These are phyloP conservation scores for Ceratina japonica DNA, from an alignment of 1,140 invertebrate genomes.

Conservation along the genomic window DNA sequence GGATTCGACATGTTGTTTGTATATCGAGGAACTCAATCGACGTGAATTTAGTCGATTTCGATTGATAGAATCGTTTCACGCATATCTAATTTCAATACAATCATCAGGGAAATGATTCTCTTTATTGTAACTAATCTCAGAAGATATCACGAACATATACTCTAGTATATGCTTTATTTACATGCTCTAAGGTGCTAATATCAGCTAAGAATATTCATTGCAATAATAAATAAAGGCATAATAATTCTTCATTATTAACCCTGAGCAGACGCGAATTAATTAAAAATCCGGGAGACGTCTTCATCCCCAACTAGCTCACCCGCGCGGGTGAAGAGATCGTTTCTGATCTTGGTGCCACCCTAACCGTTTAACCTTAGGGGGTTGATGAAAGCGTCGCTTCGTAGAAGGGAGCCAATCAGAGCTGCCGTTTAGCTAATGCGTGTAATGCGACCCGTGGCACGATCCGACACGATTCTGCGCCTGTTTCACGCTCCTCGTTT, in stretches of 20 bases:
- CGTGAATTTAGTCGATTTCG: too few relatives aligned
- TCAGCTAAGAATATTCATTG: too few relatives aligned
- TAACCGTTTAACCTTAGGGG: slow-evolving; percentile 25
- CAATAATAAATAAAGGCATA: too few relatives aligned
- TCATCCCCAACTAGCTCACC: background rate
- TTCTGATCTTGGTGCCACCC: slow-evolving; percentile 3
- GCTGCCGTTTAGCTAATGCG: slow-evolving; percentile 65
- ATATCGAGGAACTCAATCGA: too few relatives aligned
- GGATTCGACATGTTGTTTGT: too few relatives aligned
- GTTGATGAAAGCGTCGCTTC: slow-evolving; percentile 13
- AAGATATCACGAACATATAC: too few relatives aligned
- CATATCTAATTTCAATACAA: too few relatives aligned
- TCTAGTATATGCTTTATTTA: too few relatives aligned
- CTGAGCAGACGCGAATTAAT: slow-evolving; percentile 4
- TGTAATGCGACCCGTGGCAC: slow-evolving; percentile 62
- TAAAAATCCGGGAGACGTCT: background rate
- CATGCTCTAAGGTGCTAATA: too few relatives aligned
- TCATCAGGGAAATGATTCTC: too few relatives aligned
- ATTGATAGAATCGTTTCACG: too few relatives aligned
- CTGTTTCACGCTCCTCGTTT: slow-evolving; percentile 52
- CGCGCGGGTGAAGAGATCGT: slow-evolving; percentile 6
- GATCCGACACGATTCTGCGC: slow-evolving; percentile 53
- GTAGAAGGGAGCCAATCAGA: slow-evolving; percentile 58
- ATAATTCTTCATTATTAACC: background rate
- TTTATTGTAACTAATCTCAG: too few relatives aligned